Base-by-base conservation (phyloP, 2,888 invertebrate genomes). In the Uropetala carovei region DNA sequence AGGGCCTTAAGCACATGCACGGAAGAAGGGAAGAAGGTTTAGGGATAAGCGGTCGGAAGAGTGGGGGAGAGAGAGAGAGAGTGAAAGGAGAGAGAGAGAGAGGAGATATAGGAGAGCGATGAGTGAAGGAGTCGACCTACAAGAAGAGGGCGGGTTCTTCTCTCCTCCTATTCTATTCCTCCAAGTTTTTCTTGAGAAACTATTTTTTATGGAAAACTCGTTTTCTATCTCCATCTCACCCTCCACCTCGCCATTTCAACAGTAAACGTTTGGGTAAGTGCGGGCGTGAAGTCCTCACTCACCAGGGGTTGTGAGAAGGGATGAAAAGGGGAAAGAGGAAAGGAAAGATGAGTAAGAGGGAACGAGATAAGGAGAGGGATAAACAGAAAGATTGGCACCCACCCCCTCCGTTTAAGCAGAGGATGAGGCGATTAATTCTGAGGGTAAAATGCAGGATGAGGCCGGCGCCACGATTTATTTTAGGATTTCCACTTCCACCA, bases 341-440 rank as follows among this genome's bases (percentile, higher is more conserved):
- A 4, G 18, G 22, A 68, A 68, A 3, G 68, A 18, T 18, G 18
- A n/a, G 16, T n/a, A n/a, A 68, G 18, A 9, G 68, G 5, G 43
- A 43, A n/a, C 18, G 68, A 68, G 22, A 68, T 68, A 86, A 60
- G 18, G 18, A 64, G 10, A 60, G 14, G 27, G 14, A 22, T 18
- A 30, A 60, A 59, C 10, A 16, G 9, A 9, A 59, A 18, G 57
- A 8, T 7, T 27, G 4, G n/a, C 18, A 9, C n/a, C 56, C 83
- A 9, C 18, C 30, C 59, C 60, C 60, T 68, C 18, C 30, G 14
- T 58, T 30, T 7, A 64, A 60, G 86, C 43, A 83, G 10, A 43
- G 18, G 86, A 82, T 30, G 16, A 43, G 14, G 16, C 86, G 60
- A 86, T 60, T 86, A 86, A 60, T 86, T 86, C 18, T 57, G 22